Evolutionary conservation across 2,797 vertebrate species (phyloP).

Genomic region (Pseudomugil tenellus): DNA sequence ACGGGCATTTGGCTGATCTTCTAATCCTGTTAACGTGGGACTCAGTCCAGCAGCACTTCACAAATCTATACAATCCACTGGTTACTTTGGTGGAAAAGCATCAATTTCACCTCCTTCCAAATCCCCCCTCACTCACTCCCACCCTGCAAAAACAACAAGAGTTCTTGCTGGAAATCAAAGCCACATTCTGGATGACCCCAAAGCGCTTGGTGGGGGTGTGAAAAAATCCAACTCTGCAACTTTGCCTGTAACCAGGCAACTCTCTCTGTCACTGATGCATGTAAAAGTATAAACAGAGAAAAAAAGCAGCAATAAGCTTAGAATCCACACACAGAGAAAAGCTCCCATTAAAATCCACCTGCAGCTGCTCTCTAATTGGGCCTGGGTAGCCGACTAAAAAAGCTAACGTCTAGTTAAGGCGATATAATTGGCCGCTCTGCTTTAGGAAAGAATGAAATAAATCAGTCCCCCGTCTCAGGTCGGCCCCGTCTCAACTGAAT

Average conservation of each 20-base stretch:
- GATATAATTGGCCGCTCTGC: slow-evolving; percentile 78
- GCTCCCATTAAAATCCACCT: slow-evolving; percentile 76
- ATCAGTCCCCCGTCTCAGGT: slow-evolving; percentile 71
- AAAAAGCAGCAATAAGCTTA: slow-evolving; percentile 27
- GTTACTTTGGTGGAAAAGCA: slow-evolving; percentile 61
- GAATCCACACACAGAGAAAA: slow-evolving; percentile 31
- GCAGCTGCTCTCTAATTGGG: slow-evolving; percentile 78
- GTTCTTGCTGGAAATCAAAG: slow-evolving; percentile 62
- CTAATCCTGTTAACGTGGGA: slow-evolving; percentile 70
- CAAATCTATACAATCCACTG: slow-evolving; percentile 62
- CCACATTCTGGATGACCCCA: slow-evolving; percentile 53
- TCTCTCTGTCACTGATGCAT: slow-evolving; percentile 55
- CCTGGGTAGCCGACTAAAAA: slow-evolving; percentile 66
- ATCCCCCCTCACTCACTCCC: slow-evolving; percentile 20
- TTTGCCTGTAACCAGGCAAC: slow-evolving; percentile 58
- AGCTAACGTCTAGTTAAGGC: slow-evolving; percentile 77
- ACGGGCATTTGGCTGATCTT: slow-evolving; percentile 64
- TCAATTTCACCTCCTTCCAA: slow-evolving; percentile 41
- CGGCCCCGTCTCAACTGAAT: slow-evolving; percentile 68
- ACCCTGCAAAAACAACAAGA: slow-evolving; percentile 44
- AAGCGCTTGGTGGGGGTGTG: slow-evolving; percentile 2
- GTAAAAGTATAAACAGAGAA: slow-evolving; percentile 49
- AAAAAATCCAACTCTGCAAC: slow-evolving; percentile 42
- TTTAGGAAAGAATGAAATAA: slow-evolving; percentile 79
- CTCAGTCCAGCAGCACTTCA: slow-evolving; percentile 54